Base-by-base conservation (phyloP, 2,888 invertebrate species). In the Macrostomum cliftonense region DNA sequence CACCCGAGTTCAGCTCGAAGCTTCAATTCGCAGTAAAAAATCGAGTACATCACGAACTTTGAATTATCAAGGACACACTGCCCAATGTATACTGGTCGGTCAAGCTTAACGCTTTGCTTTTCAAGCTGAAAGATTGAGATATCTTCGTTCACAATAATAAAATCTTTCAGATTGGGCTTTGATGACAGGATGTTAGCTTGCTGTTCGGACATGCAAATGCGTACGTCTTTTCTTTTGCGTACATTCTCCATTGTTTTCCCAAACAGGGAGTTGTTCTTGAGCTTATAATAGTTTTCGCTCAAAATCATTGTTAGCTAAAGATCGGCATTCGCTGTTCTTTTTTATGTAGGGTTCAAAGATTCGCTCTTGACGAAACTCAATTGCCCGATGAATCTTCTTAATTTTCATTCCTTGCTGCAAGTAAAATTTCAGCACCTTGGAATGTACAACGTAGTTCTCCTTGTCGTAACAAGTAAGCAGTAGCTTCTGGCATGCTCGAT, bases 71-170 rank as follows among this genome's bases (percentile, higher is more conserved):
- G 54, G 47, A 71, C 61, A 13, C 53, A 38, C 50, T 68, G 61
- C 13, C 68, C 70, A 1, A 63, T 54, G 51, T 68, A 70, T 21
- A 71, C 61, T 1, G 68, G 68, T 58, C 66, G 67, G 56, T 67
- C 59, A 39, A 63, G 62, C 19, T 45, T 36, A 9, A 66, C 52
- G 37, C 54, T 51, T 1, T 53, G 36, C 53, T 56, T 56, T 14
- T 56, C 53, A 51, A 45, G n/a, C 4, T 21, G n/a, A 5, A 16
- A 36, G 9, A 13, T 38, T 37, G 37, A 19, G 11, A 21, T 19
- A 5, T 12, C 9, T 16, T 13, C n/a, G 2, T 13, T 17, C 36
- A 45, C 17, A 13, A 20, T 45, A 12, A 20, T 2, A 2, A n/a
- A 28, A 12, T 17, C 17, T 13, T 21, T 28, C 14, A 53, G 55